Conservation (phyloP, 2,797 vertebrate species). For the Liparis tanakae region DNA sequence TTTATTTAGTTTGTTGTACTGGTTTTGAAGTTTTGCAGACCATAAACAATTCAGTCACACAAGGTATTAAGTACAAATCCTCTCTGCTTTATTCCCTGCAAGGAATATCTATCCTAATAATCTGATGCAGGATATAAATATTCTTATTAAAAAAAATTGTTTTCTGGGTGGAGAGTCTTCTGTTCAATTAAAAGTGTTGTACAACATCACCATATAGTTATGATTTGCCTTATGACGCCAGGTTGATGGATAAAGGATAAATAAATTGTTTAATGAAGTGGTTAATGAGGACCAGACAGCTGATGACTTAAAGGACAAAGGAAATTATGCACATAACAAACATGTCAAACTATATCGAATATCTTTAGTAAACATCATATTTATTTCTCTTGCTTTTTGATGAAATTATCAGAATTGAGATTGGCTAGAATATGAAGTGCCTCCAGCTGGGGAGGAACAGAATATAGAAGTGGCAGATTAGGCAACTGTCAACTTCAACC, state of each 20-base stretch:
- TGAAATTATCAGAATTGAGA: slow-evolving; percentile 24
- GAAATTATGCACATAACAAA: slow-evolving; percentile 5
- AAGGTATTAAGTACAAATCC: slow-evolving; percentile 37
- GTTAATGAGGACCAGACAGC: slow-evolving; percentile 18
- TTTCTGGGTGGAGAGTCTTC: slow-evolving; percentile 18
- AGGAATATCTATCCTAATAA: slow-evolving; percentile 24
- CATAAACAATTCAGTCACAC: slow-evolving; percentile 27
- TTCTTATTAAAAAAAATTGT: too few species aligned
- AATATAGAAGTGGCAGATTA: slow-evolving; percentile 64
- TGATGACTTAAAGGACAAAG: slow-evolving; percentile 12
- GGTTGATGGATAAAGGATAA: slow-evolving; percentile 7
- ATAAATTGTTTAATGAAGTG: slow-evolving; percentile 26
- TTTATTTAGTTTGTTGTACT: background rate
- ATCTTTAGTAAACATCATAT: slow-evolving; percentile 19
- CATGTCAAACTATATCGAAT: background rate
- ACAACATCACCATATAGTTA: slow-evolving; percentile 27
- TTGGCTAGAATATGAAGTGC: slow-evolving; percentile 36
- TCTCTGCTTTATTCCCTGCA: slow-evolving; percentile 15
- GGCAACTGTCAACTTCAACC: slow-evolving; percentile 55
- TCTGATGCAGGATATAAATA: slow-evolving; percentile 11
- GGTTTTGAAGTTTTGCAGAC: background rate
- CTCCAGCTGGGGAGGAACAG: slow-evolving; percentile 56
- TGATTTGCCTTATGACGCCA: slow-evolving; percentile 42
- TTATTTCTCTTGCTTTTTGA: slow-evolving; percentile 12
- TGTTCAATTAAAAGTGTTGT: slow-evolving; percentile 25